Evolutionary conservation across 2,797 vertebrate species (phyloP).

Genomic region (Lutjanus argentimaculatus): DNA sequence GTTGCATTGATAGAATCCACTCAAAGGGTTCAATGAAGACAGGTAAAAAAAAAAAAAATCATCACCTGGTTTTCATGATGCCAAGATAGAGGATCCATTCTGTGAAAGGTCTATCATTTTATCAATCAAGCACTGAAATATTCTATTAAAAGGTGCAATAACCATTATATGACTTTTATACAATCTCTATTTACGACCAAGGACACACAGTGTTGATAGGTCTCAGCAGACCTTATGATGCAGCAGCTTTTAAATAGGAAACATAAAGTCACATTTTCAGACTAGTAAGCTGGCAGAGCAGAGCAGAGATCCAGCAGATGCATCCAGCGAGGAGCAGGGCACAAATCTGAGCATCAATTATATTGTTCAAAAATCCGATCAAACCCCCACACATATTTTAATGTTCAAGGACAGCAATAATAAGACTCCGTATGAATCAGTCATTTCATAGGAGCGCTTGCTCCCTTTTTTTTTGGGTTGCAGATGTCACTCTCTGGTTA

Average conservation of each 20-base stretch:
- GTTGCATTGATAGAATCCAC: slow-evolving; percentile 47
- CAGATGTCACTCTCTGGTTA: slow-evolving; percentile 46
- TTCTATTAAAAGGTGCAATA: neutral
- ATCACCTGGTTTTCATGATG: slow-evolving; percentile 45
- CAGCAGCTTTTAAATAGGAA: slow-evolving; percentile 23
- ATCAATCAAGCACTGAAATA: slow-evolving; percentile 41
- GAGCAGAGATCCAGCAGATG: slow-evolving; percentile 4
- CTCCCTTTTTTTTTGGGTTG: slow-evolving; percentile 1
- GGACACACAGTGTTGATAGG: neutral
- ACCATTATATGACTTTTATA: slow-evolving; percentile 9
- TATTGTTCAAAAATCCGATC: slow-evolving; percentile 30
- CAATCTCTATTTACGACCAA: slow-evolving; percentile 19
- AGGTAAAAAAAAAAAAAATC: slow-evolving; percentile 47
- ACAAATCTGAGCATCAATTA: slow-evolving; percentile 39
- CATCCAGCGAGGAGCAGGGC: neutral
- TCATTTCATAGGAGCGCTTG: neutral
- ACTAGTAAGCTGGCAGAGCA: slow-evolving; percentile 13
- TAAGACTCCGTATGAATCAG: slow-evolving; percentile 11
- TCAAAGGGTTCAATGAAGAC: slow-evolving; percentile 55
- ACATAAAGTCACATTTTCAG: slow-evolving; percentile 30
- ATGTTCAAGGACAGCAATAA: slow-evolving; percentile 20
- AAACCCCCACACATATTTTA: slow-evolving; percentile 37
- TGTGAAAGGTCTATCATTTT: slow-evolving; percentile 28
- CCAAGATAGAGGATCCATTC: slow-evolving; percentile 23
- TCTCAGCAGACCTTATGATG: slow-evolving; percentile 4